A percentile compares a stretch with the other conserved stretches of the same genome.
These are phyloP conservation scores for Pseudoips prasinana DNA, from an alignment of 2,888 invertebrate genomes.

Conservation along the genomic window DNA sequence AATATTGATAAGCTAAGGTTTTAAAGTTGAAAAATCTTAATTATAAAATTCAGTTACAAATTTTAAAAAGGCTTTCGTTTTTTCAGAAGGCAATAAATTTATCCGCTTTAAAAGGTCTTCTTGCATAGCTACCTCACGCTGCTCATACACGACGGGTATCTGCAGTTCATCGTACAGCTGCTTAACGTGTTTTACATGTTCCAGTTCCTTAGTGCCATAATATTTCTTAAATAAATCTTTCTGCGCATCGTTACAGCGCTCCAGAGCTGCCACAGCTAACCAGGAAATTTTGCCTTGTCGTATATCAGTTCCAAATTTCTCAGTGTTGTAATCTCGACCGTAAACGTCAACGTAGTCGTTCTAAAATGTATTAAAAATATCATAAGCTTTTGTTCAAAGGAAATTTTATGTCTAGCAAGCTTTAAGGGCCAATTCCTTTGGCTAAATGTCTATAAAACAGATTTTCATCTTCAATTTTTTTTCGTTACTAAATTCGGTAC, in stretches of 20 bases:
- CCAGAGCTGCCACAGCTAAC: conserved; percentile 91
- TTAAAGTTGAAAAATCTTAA: too few relatives aligned
- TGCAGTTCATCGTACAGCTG: conserved; percentile 80
- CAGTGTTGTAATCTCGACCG: conserved; percentile 1
- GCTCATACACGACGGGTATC: conserved; percentile 44
- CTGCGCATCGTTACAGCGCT: conserved; percentile 85
- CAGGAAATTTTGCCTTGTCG: conserved; percentile 96
- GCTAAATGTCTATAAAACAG: too few relatives aligned
- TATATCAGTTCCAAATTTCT: conserved; percentile 87
- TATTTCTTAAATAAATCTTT: conserved; percentile 76
- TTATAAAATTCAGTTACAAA: not conserved
- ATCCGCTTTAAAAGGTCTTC: conserved; percentile 7
- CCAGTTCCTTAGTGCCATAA: conserved; percentile 85
- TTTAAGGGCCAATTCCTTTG: too few relatives aligned
- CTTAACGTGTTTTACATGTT: conserved; percentile 75
- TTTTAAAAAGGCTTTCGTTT: not conserved
- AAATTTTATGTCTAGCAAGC: too few relatives aligned
- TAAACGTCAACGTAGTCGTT: conserved; percentile 16
- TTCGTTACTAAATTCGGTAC: too few relatives aligned
- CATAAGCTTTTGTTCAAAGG: too few relatives aligned
- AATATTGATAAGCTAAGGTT: too few relatives aligned
- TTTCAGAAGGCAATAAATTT: conserved; percentile 8
- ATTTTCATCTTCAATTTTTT: too few relatives aligned
- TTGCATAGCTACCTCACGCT: conserved; percentile 1
- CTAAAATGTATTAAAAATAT: conserved; percentile 1